These are phyloP conservation scores for Picus viridis DNA, from an alignment of 2,797 vertebrate genomes.

Conservation along the genomic window DNA sequence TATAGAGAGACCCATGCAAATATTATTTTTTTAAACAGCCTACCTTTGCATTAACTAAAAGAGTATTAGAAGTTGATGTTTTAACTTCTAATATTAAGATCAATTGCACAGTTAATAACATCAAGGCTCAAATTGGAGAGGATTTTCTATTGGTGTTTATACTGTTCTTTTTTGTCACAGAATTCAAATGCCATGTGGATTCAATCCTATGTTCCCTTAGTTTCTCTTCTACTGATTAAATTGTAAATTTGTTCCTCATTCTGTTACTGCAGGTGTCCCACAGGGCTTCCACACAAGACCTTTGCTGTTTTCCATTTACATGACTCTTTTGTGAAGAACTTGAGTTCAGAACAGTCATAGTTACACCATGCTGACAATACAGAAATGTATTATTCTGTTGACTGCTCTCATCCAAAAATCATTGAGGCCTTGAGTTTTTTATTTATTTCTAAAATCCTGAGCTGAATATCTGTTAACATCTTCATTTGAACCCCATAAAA, in stretches of 20 bases:
- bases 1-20: slow-evolving; percentile 51
- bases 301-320: background rate
- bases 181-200: background rate
- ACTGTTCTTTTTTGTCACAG: background rate
- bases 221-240: slow-evolving; percentile 54
- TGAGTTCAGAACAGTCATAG: background rate
- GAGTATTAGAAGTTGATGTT: slow-evolving; percentile 22
- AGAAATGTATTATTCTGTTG: slow-evolving; percentile 22
- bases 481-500: slow-evolving; percentile 60
- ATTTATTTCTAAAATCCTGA: slow-evolving; percentile 22
- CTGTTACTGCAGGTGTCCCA: background rate
- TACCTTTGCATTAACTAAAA: slow-evolving; percentile 30
- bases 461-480: slow-evolving; percentile 34
- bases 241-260: slow-evolving; percentile 15
- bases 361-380: background rate
- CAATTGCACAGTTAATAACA: slow-evolving; percentile 45
- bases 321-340: slow-evolving; percentile 18
- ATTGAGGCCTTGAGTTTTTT: slow-evolving; percentile 37
- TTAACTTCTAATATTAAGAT: slow-evolving; percentile 43
- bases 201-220: background rate
- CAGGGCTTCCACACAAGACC: background rate
- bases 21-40: background rate
- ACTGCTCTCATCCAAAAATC: slow-evolving; percentile 47
- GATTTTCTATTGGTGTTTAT: background rate
- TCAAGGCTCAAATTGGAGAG: background rate